Conservation (phyloP, 2,888 invertebrate species). For the Pollenia griseotomentosa region DNA sequence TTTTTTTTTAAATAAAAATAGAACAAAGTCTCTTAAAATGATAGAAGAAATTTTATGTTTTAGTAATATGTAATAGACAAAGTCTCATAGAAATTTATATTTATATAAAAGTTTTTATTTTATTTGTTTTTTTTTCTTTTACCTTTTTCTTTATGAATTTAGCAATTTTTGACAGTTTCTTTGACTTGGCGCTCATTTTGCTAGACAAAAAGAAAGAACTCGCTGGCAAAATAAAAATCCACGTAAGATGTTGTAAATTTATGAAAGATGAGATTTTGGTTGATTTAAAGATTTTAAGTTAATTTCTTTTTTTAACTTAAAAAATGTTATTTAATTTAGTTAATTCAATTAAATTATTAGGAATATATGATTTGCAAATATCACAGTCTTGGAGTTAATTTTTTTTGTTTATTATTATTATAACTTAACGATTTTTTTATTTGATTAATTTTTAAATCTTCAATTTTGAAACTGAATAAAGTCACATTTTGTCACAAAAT, state of each 20-base stretch:
- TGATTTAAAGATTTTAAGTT: neutral
- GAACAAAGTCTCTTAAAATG: neutral
- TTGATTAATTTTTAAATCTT: slow-evolving; percentile 21
- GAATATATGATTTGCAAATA: slow-evolving; percentile 36
- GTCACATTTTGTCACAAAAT: slow-evolving; percentile 74
- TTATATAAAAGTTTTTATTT: neutral
- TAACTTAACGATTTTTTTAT: neutral
- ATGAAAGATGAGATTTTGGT: neutral
- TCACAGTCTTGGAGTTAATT: slow-evolving; percentile 46
- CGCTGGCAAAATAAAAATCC: neutral
- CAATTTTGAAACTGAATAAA: neutral
- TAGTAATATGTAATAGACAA: too few relatives aligned
- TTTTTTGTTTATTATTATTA: slow-evolving; percentile 7
- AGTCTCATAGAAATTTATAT: neutral
- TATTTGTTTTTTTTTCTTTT: slow-evolving; percentile 72
- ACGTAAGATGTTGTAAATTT: neutral
- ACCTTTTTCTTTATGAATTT: slow-evolving; percentile 84
- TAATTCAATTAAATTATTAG: slow-evolving; percentile 24
- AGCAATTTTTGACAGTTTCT: slow-evolving; percentile 83
- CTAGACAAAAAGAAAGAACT: neutral
- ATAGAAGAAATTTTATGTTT: too few relatives aligned
- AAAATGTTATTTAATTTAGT: slow-evolving; percentile 3
- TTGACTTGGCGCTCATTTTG: slow-evolving; percentile 82
- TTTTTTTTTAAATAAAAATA: slow-evolving; percentile 11
- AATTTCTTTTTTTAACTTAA: slow-evolving; percentile 22